phyloP scores from a whole-genome alignment of 2,113 vertebrate genomes.

The Dipodomys ordii region DNA sequence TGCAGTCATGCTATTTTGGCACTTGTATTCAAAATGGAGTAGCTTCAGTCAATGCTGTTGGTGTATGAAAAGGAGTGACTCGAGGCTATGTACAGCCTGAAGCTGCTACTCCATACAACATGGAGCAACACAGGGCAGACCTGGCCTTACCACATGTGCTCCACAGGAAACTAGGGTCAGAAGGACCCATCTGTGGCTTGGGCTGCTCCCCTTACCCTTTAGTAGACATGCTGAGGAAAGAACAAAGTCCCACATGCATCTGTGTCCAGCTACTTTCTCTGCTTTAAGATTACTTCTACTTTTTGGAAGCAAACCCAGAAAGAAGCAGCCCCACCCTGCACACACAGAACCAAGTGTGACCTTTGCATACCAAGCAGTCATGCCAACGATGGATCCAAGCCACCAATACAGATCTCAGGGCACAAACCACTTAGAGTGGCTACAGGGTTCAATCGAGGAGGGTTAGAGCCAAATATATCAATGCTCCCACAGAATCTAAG shows the following conservation, averaged over 20 bases:
- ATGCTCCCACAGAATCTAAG: no score
- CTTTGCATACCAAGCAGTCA: rapidly evolving
- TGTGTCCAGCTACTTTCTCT: neutral
- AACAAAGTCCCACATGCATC: rapidly evolving
- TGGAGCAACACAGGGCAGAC: no score
- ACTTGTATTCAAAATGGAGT: no score
- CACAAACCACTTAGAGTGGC: neutral
- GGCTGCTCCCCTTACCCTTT: neutral
- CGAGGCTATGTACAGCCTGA: no score
- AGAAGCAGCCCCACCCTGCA: neutral
- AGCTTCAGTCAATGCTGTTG: no score
- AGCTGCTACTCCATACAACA: no score
- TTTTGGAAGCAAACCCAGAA: neutral
- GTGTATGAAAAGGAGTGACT: no score
- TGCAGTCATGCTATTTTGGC: no score
- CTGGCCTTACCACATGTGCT: no score
- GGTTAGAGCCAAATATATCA: neutral
- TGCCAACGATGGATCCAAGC: rapidly evolving
- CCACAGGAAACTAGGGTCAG: rapidly evolving
- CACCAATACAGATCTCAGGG: rapidly evolving
- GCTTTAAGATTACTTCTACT: no score
- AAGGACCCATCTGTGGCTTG: neutral
- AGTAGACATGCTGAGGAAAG: neutral
- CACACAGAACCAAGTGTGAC: neutral
- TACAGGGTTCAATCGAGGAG: neutral